Percentiles rank a stretch among this genome's conserved stretches.
Evolutionary conservation across 2,113 vertebrate genomes (phyloP).

Genomic region (human): GRCh38 chr1:22321001-22321500

Average conservation of each 20-base stretch:
- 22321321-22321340: background rate
- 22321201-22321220: background rate
- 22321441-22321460: background rate
- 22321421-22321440: background rate
- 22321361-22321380: slow-evolving; percentile 11
- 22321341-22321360: background rate
- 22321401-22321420: background rate
- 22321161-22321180: background rate
- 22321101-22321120: background rate
- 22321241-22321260: background rate
- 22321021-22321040: background rate
- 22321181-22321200: background rate
- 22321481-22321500: background rate
- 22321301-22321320: background rate
- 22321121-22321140: background rate
- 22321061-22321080: background rate
- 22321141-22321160: background rate
- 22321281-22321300: background rate
- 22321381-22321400: background rate
- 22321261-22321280: background rate
- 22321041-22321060: background rate
- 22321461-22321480: slow-evolving; percentile 41
- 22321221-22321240: background rate
- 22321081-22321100: background rate
- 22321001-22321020: background rate